Base-by-base conservation (phyloP, 2,888 invertebrate genomes). In the Troilus luridus region DNA sequence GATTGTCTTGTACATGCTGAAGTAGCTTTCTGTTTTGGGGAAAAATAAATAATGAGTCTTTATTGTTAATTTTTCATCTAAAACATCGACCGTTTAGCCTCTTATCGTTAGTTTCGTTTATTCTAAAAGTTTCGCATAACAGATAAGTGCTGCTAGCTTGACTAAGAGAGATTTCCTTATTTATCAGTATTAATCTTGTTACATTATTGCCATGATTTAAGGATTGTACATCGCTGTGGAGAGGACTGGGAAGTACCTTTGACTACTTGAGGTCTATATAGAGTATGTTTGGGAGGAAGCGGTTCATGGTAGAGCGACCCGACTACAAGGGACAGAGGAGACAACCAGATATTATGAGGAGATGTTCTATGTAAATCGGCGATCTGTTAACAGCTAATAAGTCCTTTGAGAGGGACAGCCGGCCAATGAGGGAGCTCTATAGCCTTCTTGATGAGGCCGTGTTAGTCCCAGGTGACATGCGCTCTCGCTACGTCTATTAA, bases 321-420 rank as follows among this genome's bases (percentile, higher is more conserved):
- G 12, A 11, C 10, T n/a, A 85, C 85, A 85, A 85, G 85, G 85
- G 56, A 85, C 85, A 85, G 56, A 58, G 54, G 1, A 56, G 19
- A 6, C 41, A 6, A 54, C 14, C 21, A 81, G 56, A 85, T 85
- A 85, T 85, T 85, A 85, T 85, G 85, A 85, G 85, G 85, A 85
- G 85, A n/a, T 85, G 85, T 85, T 85, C 56, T 85, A 85, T 85
- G 85, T 85, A 56, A 85, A 85, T 85, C 85, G 85, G 85, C 11
- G 54, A 56, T 21, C 21, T 85, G 85, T 85, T 85, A 85, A 85
- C 85, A 85, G 85, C 41, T 85, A 85, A 85, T 85, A 85, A 85
- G 85, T 85, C 85, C 85, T 85, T 85, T 85, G 85, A 41, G 85
- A 11, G 77, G 11, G 12, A 24, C n/a, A 64, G 64, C 8, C 11